A percentile compares a stretch with the other conserved stretches of the same genome.
Conservation (phyloP, 37 sponge, comb jelly and placozoan species). For the Cladorhizidae sp. region DNA sequence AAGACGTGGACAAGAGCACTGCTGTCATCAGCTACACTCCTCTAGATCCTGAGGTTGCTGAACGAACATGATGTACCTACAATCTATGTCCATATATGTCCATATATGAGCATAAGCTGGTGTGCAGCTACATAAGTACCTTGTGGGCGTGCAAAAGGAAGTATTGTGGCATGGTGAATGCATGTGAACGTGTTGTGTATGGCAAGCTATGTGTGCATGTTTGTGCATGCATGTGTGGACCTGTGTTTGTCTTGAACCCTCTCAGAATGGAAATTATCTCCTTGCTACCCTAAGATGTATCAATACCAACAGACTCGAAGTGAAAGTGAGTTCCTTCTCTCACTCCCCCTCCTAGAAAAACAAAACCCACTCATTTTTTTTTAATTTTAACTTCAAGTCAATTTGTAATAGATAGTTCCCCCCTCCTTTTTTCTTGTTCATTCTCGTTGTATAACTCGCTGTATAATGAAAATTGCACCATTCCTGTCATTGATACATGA, state of each 20-base stretch:
- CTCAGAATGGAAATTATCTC: slow-evolving; percentile 81
- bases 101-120: too few relatives aligned
- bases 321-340: slow-evolving; percentile 82
- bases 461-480: too few relatives aligned
- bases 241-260: neutral
- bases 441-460: too few relatives aligned
- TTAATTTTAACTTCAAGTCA: too few relatives aligned
- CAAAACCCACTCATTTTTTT: too few relatives aligned
- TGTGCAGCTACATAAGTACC: too few relatives aligned
- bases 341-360: too few relatives aligned
- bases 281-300: slow-evolving; percentile 96
- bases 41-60: slow-evolving; percentile 77
- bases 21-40: slow-evolving; percentile 94
- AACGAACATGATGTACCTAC: neutral
- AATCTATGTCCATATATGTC: neutral
- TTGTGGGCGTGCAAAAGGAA: neutral
- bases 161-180: too few relatives aligned
- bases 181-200: too few relatives aligned
- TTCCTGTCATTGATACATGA: too few relatives aligned
- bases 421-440: neutral
- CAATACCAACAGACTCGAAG: slow-evolving; percentile 85
- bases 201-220: neutral
- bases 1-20: slow-evolving; percentile 93
- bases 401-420: too few relatives aligned
- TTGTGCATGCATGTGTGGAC: slow-evolving; percentile 6